These are phyloP conservation scores for Manacus vitellinus DNA, from an alignment of 2,113 vertebrate genomes.

Conservation along the genomic window DNA sequence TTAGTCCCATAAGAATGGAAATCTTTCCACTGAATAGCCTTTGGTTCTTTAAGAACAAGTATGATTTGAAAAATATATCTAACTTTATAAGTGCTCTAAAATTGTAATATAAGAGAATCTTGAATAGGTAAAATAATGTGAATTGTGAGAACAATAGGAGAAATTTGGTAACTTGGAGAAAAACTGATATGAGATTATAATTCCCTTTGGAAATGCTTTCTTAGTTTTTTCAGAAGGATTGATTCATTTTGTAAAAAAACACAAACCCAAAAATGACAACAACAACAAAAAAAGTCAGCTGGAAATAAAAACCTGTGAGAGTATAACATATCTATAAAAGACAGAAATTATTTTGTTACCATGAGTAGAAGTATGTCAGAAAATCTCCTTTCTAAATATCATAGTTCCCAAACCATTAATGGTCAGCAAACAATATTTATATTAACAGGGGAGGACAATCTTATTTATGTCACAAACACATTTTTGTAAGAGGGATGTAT, in stretches of 20 bases:
- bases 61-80: neutral
- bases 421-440: neutral
- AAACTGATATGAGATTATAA: neutral
- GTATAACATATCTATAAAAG: neutral
- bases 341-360: fast-evolving
- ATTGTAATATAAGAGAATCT: neutral
- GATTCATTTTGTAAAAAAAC: neutral
- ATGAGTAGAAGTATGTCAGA: neutral
- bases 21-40: neutral
- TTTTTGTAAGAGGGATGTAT: neutral
- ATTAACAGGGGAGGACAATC: neutral
- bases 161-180: neutral
- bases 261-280: fast-evolving
- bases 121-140: neutral
- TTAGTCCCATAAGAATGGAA: neutral
- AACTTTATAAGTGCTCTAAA: neutral
- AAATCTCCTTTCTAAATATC: neutral
- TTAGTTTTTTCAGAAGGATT: neutral
- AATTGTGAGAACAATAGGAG: neutral
- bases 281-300: fast-evolving
- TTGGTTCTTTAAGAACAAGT: neutral
- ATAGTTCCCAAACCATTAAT: neutral
- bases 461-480: neutral
- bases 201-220: neutral
- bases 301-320: neutral